Conservation (phyloP, 2,888 invertebrate species). For the Diplazon laetatorius region DNA sequence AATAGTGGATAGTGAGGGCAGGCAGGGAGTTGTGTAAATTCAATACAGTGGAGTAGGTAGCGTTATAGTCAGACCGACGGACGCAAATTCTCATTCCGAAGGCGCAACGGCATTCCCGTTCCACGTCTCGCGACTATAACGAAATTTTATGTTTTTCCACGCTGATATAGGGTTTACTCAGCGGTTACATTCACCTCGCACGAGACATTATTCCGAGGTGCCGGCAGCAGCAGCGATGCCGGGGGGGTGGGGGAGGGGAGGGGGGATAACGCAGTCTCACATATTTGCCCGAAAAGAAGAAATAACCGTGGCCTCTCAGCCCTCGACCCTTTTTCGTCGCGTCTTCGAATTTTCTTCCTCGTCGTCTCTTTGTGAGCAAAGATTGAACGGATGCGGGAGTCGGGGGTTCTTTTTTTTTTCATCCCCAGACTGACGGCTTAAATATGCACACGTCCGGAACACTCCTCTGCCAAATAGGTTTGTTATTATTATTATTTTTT, state of each 20-base stretch:
- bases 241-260: no score
- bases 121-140: no score
- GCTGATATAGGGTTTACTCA: constrained; percentile 25
- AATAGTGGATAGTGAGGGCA: no score
- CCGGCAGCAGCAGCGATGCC: constrained; percentile 4
- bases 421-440: no score
- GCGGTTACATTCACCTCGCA: constrained; percentile 34
- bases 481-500: no score
- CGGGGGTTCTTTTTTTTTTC: no score
- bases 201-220: constrained; percentile 39
- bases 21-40: constrained; percentile 25
- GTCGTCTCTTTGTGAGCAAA: no score
- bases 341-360: background rate
- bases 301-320: background rate
- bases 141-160: constrained; percentile 24
- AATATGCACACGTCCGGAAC: no score
- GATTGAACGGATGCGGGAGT: no score
- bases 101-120: no score
- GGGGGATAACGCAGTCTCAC: constrained; percentile 2
- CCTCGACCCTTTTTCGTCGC: constrained; percentile 6
- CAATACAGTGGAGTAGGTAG: constrained; percentile 25
- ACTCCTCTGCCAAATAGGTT: no score
- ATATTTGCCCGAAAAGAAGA: background rate
- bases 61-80: constrained; percentile 36
- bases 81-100: background rate